Evolutionary conservation across 2,888 invertebrate species (phyloP).

Genomic region (Cosmopolites sordidus): DNA sequence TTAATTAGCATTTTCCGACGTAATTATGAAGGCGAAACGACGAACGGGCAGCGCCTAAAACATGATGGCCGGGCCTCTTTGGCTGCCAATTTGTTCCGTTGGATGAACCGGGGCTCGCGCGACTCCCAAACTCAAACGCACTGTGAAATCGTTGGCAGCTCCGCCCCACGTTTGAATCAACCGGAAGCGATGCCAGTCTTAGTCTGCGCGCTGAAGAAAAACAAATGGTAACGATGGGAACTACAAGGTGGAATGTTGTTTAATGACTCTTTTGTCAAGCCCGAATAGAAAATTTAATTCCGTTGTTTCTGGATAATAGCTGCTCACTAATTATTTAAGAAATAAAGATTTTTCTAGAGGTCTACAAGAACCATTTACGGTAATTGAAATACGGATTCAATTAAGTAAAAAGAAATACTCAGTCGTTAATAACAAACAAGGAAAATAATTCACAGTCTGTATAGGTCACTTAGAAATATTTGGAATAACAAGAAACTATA

Average conservation of each 20-base stretch:
- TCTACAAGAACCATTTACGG: no score
- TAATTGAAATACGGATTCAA: no score
- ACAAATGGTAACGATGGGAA: conserved; percentile 20
- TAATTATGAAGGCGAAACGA: not conserved
- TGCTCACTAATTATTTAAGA: no score
- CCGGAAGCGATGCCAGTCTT: conserved; percentile 8
- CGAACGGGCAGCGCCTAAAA: not conserved
- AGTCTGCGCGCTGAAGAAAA: conserved; percentile 9
- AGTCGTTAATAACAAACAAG: no score
- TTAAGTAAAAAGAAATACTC: no score
- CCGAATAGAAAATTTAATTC: conserved; percentile 4
- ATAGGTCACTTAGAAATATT: no score
- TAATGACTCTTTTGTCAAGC: not conserved
- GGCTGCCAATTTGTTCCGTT: not conserved
- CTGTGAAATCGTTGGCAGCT: conserved; percentile 12
- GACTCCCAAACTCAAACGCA: conserved; percentile 14
- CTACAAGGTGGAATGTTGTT: conserved; percentile 8
- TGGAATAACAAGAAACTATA: no score
- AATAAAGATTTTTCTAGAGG: no score
- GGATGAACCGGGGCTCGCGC: not conserved
- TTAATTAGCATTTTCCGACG: not conserved
- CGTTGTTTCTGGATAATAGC: not conserved
- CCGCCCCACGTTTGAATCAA: conserved; percentile 11
- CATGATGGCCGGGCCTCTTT: not conserved
- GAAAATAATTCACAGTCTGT: no score